phyloP scores from a whole-genome alignment of 2,888 invertebrate species.

The Andrena fulva region DNA sequence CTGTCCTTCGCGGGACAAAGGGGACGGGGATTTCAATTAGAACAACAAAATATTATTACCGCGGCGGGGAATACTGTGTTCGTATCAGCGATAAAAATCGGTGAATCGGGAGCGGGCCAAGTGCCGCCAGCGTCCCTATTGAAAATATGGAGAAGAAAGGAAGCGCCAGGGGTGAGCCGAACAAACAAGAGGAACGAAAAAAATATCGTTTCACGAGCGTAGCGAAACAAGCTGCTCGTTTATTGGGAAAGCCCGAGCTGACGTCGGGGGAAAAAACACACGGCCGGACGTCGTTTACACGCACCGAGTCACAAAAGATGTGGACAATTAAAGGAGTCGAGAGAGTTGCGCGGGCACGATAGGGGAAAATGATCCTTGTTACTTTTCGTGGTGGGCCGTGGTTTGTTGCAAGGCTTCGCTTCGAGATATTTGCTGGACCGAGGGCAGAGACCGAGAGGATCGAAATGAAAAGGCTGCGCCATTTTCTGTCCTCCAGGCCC shows the following conservation, averaged over 20 bases:
- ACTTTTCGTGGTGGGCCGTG: neutral
- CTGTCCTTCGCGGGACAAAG: neutral
- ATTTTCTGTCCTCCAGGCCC: conserved; percentile 46
- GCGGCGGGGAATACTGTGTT: conserved; percentile 3
- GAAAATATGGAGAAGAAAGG: conserved; percentile 4
- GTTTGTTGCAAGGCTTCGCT: no score
- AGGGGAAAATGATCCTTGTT: conserved; percentile 4
- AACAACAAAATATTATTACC: conserved; percentile 32
- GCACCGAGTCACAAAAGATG: conserved; percentile 29
- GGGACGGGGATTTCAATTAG: conserved; percentile 20
- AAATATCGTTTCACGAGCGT: conserved; percentile 41
- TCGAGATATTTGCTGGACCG: no score
- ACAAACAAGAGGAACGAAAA: conserved; percentile 1
- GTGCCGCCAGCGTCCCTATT: neutral
- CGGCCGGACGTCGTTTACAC: conserved; percentile 22
- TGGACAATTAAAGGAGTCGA: conserved; percentile 37
- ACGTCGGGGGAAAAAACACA: conserved; percentile 4
- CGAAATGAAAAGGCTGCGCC: neutral
- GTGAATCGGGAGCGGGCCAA: conserved; percentile 16
- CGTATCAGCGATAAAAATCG: conserved; percentile 38
- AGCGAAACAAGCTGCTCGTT: conserved; percentile 51
- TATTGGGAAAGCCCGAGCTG: conserved; percentile 42
- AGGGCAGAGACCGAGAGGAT: neutral
- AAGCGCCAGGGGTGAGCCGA: neutral
- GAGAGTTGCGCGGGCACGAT: neutral